Evolutionary conservation across 2,113 vertebrate genomes (phyloP).

Genomic region (Coracopsis vasa): DNA sequence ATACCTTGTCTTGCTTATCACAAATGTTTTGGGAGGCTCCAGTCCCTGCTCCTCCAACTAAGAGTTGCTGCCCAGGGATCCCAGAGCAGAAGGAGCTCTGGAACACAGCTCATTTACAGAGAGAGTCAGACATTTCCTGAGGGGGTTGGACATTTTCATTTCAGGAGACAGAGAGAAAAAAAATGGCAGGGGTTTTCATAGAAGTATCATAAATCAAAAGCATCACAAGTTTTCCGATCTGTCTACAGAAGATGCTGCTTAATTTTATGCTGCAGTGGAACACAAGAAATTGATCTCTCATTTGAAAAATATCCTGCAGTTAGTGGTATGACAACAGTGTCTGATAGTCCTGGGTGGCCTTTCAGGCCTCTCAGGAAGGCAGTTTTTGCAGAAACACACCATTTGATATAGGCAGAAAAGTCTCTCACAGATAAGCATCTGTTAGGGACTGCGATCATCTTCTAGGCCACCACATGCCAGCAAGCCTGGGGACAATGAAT

Average conservation of each 20-base stretch:
- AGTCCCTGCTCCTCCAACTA: neutral
- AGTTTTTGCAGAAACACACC: neutral
- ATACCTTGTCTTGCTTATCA: neutral
- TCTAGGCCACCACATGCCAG: neutral
- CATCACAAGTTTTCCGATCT: neutral
- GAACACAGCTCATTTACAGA: neutral
- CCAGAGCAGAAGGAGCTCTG: neutral
- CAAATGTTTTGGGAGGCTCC: neutral
- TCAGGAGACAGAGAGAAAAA: neutral
- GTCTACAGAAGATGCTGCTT: neutral
- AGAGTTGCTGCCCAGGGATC: neutral
- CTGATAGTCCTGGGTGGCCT: neutral
- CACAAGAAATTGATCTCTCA: neutral
- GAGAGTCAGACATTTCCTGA: neutral
- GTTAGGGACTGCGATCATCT: neutral
- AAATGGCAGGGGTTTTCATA: accelerated
- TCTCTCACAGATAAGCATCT: neutral
- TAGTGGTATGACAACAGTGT: neutral
- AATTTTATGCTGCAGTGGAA: slow-evolving; percentile 2
- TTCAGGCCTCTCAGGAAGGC: neutral
- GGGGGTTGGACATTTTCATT: neutral
- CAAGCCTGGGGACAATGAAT: neutral
- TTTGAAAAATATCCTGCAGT: neutral
- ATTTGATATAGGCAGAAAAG: neutral
- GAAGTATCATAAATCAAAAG: neutral